Evolutionary conservation across 2,113 vertebrate genomes (phyloP).

Genomic region (Zapornia atra): DNA sequence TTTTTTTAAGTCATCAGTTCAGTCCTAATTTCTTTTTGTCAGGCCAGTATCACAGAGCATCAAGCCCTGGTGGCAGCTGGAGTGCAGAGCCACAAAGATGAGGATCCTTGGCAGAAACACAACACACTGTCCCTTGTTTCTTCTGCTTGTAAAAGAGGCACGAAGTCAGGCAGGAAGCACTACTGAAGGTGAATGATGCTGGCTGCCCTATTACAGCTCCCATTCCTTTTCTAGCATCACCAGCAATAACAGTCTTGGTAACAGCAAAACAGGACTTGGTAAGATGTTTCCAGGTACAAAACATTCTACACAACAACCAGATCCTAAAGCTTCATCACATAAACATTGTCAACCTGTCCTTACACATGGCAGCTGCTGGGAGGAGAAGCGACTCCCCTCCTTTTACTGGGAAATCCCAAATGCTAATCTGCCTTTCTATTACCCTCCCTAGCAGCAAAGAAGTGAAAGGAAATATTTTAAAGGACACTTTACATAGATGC

Average conservation of each 20-base stretch:
- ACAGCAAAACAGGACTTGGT: not conserved
- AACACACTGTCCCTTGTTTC: not conserved
- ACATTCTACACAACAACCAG: not conserved
- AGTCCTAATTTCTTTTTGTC: not conserved
- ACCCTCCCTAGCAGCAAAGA: not conserved
- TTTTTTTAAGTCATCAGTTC: not conserved
- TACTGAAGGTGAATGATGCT: not conserved
- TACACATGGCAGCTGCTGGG: not conserved
- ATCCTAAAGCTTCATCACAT: not conserved
- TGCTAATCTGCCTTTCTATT: not conserved
- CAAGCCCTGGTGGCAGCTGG: not conserved
- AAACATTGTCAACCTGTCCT: not conserved
- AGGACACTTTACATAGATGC: not conserved
- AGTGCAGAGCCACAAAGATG: not conserved
- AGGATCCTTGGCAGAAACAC: not conserved
- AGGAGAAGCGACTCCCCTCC: not conserved
- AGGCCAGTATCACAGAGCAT: not conserved
- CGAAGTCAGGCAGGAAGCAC: accelerated
- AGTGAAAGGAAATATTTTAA: not conserved
- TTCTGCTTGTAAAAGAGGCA: too few species aligned
- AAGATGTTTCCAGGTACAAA: not conserved
- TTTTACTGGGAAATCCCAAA: not conserved
- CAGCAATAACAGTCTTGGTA: not conserved
- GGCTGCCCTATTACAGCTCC: not conserved
- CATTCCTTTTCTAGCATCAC: not conserved